Evolutionary conservation across 2,888 invertebrate species (phyloP), one percentile per base, ranked within the genome.

Genomic region (Drosophila koepferae): DNA sequence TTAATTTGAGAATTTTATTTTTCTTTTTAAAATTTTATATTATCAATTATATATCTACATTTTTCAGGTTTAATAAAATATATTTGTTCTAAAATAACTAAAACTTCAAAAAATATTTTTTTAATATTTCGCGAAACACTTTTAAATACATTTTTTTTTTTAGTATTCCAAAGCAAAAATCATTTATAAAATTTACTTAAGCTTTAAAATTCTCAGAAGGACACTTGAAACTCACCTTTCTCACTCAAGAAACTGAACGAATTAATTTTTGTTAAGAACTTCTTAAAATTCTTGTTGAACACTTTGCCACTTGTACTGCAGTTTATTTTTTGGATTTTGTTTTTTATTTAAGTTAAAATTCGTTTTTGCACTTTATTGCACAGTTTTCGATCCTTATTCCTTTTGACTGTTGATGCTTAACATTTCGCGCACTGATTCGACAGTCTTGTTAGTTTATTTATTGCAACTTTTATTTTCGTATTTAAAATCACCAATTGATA

Each of bases 221-320:
- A 76, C 38, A 55, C 40, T 72, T 31, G 43, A 12, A 76, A 90
- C 89, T 89, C 89, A 89, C 89, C 89, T 89, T 86, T 78, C 59
- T 83, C 80, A 82, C 85, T 76, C 74, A 84, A 79, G 77, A 69
- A 81, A 84, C 82, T 73, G 59, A 76, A 70, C 79, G 49, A 69
- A 62, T 64, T 60, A 41, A 53, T 67, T 74, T 72, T 77, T 34
- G 62, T 53, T 46, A 58, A 73, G 82, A 82, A 80, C 49, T 72
- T 46, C 23, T 20, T 18, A 4, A 54, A 68, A 67, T 80, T 73
- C 67, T 55, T 59, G 36, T 43, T 63, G 54, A 67, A 63, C 84
- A 89, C 89, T 80, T 75, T 71, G 66, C 63, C 86, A 84, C 79
- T 77, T 60, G 49, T 76, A 43, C 71, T 65, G 75, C 80, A 77